Conservation (phyloP, 1,140 invertebrate genomes). For the Drosophila tropicalis region DNA sequence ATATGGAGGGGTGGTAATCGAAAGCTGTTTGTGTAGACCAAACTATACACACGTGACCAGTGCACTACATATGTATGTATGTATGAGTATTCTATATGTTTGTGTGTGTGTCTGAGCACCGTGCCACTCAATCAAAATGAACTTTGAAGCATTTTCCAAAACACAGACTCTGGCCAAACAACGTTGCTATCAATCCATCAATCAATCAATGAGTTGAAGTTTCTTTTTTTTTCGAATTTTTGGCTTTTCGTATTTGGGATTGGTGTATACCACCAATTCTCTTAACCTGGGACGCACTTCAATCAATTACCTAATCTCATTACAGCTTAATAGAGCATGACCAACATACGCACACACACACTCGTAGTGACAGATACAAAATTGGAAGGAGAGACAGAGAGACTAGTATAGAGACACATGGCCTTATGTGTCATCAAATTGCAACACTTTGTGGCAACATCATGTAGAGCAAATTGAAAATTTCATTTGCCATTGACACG, state of each 20-base stretch:
- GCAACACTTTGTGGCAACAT: conserved; percentile 25
- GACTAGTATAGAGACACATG: neutral
- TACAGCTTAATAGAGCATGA: conserved; percentile 77
- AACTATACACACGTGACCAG: conserved; percentile 15
- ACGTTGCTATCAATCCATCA: conserved; percentile 1
- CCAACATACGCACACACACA: conserved; percentile 26
- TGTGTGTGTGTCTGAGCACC: neutral
- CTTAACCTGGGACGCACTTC: conserved; percentile 47
- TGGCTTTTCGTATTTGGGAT: conserved; percentile 42
- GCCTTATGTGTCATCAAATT: conserved; percentile 17
- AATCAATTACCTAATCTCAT: conserved; percentile 81
- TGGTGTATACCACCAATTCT: conserved; percentile 33
- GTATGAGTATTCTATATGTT: neutral
- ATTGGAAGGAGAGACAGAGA: neutral
- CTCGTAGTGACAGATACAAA: neutral
- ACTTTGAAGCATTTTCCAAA: conserved; percentile 40
- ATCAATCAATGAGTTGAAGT: conserved; percentile 66
- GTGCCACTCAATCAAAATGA: conserved; percentile 47
- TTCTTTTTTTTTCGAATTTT: conserved; percentile 16
- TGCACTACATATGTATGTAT: conserved; percentile 21
- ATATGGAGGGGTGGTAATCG: conserved; percentile 22
- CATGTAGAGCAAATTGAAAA: conserved; percentile 31
- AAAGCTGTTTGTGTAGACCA: conserved; percentile 53
- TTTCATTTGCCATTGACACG: conserved; percentile 38
- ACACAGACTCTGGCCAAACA: conserved; percentile 4